Evolutionary conservation across 2,113 vertebrate species (phyloP).

Genomic region (Perccottus glenii): DNA sequence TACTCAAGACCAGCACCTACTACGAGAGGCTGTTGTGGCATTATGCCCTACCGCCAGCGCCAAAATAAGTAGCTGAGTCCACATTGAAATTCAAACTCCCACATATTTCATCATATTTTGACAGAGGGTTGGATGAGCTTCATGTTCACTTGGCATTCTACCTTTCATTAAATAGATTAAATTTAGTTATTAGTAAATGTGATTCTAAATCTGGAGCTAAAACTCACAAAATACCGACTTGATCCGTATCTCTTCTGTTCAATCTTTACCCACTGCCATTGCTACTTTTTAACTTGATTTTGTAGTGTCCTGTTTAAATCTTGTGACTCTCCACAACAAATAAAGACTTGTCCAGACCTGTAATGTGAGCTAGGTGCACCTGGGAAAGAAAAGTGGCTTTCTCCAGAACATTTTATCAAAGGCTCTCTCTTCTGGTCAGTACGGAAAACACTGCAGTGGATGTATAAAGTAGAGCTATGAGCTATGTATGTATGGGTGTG

Average conservation of each 20-base stretch:
- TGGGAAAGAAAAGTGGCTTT: constrained; percentile 1
- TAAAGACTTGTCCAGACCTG: constrained; percentile 33
- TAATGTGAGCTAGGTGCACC: constrained; percentile 24
- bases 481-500: constrained; percentile 30
- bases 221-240: no score
- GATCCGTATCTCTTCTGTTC: no score
- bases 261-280: no score
- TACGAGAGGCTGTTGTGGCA: constrained; percentile 33
- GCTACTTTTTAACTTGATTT: constrained; percentile 31
- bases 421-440: constrained; percentile 25
- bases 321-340: constrained; percentile 4
- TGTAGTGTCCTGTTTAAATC: constrained; percentile 12
- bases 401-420: constrained; percentile 19
- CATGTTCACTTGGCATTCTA: constrained; percentile 1
- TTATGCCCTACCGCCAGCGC: constrained; percentile 33
- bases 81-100: constrained; percentile 33
- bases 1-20: constrained; percentile 44
- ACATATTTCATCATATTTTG: constrained; percentile 54
- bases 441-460: background rate
- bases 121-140: constrained; percentile 46
- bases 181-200: no score
- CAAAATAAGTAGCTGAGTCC: constrained; percentile 56
- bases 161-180: no score
- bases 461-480: constrained; percentile 19
- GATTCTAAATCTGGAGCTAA: no score